Conservation (phyloP, 2,113 vertebrate genomes). For the Psammodynastes pulverulentus region DNA sequence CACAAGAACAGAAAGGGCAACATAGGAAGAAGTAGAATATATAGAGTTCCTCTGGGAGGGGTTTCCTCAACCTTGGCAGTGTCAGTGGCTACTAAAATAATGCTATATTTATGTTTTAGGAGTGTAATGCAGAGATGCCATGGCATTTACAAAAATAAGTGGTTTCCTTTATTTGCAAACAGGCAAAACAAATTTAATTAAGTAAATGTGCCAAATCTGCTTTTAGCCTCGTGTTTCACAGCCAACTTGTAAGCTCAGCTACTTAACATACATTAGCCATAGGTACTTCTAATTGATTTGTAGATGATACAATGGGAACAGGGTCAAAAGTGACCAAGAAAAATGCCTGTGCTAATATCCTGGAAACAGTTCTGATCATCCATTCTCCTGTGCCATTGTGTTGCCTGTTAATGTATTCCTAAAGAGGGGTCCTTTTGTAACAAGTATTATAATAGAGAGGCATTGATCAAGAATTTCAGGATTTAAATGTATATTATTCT, state of each 20-base stretch:
- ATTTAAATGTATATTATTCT: slow-evolving; percentile 12
- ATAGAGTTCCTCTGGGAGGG: not conserved
- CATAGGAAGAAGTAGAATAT: not conserved
- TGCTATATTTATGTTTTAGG: not conserved
- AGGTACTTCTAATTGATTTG: slow-evolving; percentile 19
- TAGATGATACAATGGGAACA: not conserved
- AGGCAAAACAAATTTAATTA: slow-evolving; percentile 19
- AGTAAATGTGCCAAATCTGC: not conserved
- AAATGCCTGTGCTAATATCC: not conserved
- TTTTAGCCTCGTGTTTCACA: slow-evolving; percentile 10
- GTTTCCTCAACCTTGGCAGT: not conserved
- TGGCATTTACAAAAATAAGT: not conserved
- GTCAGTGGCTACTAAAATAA: not conserved
- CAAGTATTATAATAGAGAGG: not conserved
- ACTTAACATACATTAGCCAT: not conserved
- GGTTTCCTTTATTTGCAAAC: not conserved
- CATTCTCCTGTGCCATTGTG: slow-evolving; percentile 19
- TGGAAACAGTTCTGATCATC: slow-evolving; percentile 13
- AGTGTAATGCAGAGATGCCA: not conserved
- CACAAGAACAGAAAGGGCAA: not conserved
- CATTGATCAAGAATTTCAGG: not conserved
- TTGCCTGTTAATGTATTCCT: slow-evolving; percentile 9
- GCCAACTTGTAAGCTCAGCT: slow-evolving; percentile 13
- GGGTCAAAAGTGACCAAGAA: not conserved
- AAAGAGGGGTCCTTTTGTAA: slow-evolving; percentile 16